Conservation (phyloP, 2,797 vertebrate species). For the Danio kyathit region DNA sequence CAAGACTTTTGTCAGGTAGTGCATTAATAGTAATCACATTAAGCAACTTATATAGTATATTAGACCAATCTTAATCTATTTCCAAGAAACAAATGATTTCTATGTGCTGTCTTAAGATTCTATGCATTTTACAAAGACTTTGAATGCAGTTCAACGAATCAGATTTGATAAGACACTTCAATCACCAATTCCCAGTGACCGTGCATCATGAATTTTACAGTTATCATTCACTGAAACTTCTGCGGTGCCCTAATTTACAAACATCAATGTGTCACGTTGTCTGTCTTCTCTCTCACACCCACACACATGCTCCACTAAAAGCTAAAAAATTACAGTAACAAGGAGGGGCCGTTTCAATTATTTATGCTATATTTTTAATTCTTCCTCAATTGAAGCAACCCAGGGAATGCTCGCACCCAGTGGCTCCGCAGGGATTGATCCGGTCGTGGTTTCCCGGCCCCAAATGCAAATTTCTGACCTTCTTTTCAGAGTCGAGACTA, state of each 20-base stretch:
- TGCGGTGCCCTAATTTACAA: constrained; percentile 40
- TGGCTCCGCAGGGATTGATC: constrained; percentile 30
- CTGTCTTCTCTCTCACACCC: constrained; percentile 22
- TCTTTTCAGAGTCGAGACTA: constrained; percentile 68
- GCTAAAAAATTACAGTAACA: constrained; percentile 43
- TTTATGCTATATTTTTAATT: constrained; percentile 62
- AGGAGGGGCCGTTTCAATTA: constrained; percentile 56
- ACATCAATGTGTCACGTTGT: constrained; percentile 40
- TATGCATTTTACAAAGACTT: neutral
- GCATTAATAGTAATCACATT: neutral
- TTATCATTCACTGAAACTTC: constrained; percentile 7
- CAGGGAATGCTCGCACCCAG: constrained; percentile 36
- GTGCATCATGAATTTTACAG: constrained; percentile 49
- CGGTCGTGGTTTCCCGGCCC: constrained; percentile 65
- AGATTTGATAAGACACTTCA: constrained; percentile 8
- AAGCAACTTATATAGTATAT: neutral
- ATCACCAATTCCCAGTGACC: constrained; percentile 1
- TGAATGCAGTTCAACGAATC: neutral
- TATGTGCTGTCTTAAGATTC: neutral
- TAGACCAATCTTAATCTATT: neutral
- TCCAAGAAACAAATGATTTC: neutral
- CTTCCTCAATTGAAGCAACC: constrained; percentile 41
- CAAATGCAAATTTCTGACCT: constrained; percentile 80
- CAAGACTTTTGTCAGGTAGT: neutral
- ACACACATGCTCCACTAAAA: constrained; percentile 24